Conservation (phyloP, 2,888 invertebrate species). For the Girardia tigrina region DNA sequence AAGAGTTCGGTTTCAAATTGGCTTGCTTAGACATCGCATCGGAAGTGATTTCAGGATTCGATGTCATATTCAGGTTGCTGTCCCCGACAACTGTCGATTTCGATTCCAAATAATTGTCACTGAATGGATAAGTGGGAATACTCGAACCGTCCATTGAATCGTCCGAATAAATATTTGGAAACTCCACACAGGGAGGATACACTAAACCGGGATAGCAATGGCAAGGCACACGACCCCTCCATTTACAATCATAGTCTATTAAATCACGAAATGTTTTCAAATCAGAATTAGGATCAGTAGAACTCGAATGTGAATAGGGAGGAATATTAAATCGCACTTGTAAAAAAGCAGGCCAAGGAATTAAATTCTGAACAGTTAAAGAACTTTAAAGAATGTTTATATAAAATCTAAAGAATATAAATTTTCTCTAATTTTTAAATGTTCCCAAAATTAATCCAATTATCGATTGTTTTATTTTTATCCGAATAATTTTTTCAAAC, state of each 20-base stretch:
- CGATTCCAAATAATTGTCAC: not conserved
- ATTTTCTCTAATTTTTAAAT: not conserved
- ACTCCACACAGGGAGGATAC: conserved; percentile 36
- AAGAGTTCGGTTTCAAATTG: not conserved
- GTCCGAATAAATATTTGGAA: conserved; percentile 30
- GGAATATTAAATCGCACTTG: conserved; percentile 30
- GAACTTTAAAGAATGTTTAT: not conserved
- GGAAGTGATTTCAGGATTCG: not conserved
- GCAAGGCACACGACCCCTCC: conserved; percentile 36
- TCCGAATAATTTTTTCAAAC: no score
- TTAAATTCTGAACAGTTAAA: not conserved
- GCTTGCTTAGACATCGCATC: not conserved
- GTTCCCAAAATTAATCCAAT: no score
- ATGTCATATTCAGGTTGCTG: not conserved
- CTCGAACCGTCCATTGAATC: not conserved
- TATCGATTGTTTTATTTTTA: no score
- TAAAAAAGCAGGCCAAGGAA: conserved; percentile 34
- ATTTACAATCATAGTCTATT: conserved; percentile 36
- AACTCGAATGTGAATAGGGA: not conserved
- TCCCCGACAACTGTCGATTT: not conserved
- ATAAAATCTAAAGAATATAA: not conserved
- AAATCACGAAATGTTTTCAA: conserved; percentile 24
- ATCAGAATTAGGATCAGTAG: not conserved
- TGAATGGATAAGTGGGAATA: not conserved
- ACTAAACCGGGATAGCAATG: conserved; percentile 28